phyloP scores from a whole-genome alignment of 1,140 invertebrate species.

The Panagrolaimus sp. region DNA sequence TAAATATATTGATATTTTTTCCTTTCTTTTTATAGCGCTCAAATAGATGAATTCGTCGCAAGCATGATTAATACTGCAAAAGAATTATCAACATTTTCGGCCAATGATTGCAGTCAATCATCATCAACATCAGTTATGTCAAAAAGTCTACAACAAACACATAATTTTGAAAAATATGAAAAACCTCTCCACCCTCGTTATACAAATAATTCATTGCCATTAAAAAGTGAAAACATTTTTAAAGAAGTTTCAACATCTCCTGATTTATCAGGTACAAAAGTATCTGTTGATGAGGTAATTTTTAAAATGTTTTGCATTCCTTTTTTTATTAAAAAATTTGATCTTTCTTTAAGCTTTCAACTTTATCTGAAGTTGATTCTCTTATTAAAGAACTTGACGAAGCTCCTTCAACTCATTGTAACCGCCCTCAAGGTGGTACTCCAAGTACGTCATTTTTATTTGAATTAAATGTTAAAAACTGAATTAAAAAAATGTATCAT shows the following conservation, averaged over 20 bases:
- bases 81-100: constrained; percentile 4
- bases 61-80: constrained; percentile 11
- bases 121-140: background rate
- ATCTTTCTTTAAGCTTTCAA: background rate
- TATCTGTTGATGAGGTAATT: too few relatives aligned
- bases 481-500: too few relatives aligned
- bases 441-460: constrained; percentile 1
- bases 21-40: background rate
- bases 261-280: too few relatives aligned
- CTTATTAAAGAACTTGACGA: constrained; percentile 2
- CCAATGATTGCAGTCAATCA: background rate
- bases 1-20: too few relatives aligned
- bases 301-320: too few relatives aligned
- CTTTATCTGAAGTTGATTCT: background rate
- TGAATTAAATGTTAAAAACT: too few relatives aligned
- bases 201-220: too few relatives aligned
- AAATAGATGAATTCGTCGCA: background rate
- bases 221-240: too few relatives aligned
- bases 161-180: too few relatives aligned
- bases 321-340: too few relatives aligned
- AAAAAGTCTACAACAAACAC: background rate
- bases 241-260: too few relatives aligned
- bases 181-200: too few relatives aligned
- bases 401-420: background rate
- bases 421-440: background rate